Conservation (phyloP, 35 echinoderm and acorn worm species). For the Holothuria glaberrima region DNA sequence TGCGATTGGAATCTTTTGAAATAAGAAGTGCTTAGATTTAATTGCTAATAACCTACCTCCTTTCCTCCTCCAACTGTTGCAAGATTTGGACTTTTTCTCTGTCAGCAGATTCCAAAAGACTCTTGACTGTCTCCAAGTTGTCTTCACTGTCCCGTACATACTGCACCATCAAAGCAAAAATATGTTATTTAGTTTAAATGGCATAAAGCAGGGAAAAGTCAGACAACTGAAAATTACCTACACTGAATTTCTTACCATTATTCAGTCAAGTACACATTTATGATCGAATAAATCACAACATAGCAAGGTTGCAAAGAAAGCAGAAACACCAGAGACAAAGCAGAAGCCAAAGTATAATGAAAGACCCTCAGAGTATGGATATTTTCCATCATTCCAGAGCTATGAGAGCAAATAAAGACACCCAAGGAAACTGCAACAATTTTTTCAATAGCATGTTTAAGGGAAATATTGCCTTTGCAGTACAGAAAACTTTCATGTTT, state of each 20-base stretch:
- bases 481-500: too few relatives aligned
- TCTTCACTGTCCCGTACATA: constrained; percentile 88
- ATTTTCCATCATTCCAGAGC: too few relatives aligned
- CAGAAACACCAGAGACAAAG: neutral
- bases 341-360: too few relatives aligned
- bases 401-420: too few relatives aligned
- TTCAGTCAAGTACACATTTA: too few relatives aligned
- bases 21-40: too few relatives aligned
- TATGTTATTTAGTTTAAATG: neutral
- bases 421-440: too few relatives aligned
- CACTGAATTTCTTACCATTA: neutral
- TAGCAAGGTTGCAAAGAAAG: neutral
- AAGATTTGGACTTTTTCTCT: constrained; percentile 92
- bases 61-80: constrained; percentile 91
- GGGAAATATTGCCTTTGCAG: too few relatives aligned
- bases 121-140: constrained; percentile 80
- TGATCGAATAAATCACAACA: neutral
- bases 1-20: too few relatives aligned
- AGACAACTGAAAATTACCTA: neutral
- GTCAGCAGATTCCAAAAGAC: constrained; percentile 88
- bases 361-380: too few relatives aligned
- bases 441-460: too few relatives aligned
- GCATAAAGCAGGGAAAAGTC: neutral
- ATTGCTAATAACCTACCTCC: constrained; percentile 61
- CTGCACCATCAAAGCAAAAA: constrained; percentile 58